Conservation (phyloP, 2,888 invertebrate species). For the Deroplatys truncata region DNA sequence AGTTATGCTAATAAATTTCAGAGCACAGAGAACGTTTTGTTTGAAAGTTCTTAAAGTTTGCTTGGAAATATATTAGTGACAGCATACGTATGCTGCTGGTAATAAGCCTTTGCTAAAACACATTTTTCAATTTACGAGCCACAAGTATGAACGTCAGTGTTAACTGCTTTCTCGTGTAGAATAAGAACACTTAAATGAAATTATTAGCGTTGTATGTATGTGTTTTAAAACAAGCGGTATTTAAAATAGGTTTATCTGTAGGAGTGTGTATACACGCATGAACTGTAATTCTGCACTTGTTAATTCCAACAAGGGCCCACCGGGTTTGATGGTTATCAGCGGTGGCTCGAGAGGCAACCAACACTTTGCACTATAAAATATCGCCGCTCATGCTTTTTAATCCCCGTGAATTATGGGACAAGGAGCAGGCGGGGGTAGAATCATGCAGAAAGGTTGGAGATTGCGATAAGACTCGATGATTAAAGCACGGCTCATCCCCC, state of each 20-base stretch:
- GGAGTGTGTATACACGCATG: not conserved
- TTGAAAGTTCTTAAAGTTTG: too few relatives aligned
- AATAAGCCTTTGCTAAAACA: too few relatives aligned
- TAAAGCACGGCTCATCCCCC: not conserved
- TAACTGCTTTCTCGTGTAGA: not conserved
- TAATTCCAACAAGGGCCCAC: not conserved
- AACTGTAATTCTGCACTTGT: not conserved
- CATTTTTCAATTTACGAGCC: too few relatives aligned
- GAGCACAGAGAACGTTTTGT: too few relatives aligned
- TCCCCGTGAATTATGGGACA: conserved; percentile 12
- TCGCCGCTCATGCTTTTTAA: conserved; percentile 6
- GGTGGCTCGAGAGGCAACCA: not conserved
- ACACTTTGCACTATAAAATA: not conserved
- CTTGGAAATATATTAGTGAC: too few relatives aligned
- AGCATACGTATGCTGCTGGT: too few relatives aligned
- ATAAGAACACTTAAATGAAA: not conserved
- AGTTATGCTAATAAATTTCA: too few relatives aligned
- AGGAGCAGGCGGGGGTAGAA: not conserved
- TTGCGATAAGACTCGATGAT: not conserved
- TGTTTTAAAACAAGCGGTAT: not conserved
- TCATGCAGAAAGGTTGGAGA: not conserved
- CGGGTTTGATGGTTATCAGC: not conserved
- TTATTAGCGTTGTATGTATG: not conserved
- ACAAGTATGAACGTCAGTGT: not conserved
- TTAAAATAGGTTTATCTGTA: not conserved